Conservation (phyloP, 2,888 invertebrate species). For the Drosophila helvetica region DNA sequence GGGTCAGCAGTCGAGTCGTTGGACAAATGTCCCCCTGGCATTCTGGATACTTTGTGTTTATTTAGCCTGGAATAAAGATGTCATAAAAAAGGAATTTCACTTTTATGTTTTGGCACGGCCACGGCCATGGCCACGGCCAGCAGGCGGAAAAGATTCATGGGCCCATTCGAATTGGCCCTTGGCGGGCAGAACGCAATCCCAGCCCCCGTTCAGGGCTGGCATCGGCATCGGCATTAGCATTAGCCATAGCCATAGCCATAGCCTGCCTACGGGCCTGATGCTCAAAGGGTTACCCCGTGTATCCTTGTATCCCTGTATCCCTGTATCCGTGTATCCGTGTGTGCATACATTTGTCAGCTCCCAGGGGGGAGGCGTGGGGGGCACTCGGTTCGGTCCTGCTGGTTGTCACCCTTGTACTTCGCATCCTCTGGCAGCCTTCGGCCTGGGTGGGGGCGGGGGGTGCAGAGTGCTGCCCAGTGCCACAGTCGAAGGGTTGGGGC, state of each 20-base stretch:
- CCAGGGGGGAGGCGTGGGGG: not conserved
- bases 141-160: conserved; percentile 72
- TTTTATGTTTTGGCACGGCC: conserved; percentile 74
- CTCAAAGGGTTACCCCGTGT: conserved; percentile 68
- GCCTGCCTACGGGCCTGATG: conserved; percentile 55
- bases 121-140: conserved; percentile 34
- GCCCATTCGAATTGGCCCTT: conserved; percentile 65
- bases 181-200: conserved; percentile 8
- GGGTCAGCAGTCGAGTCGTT: conserved; percentile 22
- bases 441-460: too few relatives aligned
- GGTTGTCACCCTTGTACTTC: conserved; percentile 72
- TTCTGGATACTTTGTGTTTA: conserved; percentile 76
- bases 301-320: not conserved
- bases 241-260: conserved; percentile 49
- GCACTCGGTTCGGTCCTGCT: conserved; percentile 24
- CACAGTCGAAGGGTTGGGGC: conserved; percentile 1
- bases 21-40: conserved; percentile 70
- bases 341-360: conserved; percentile 66
- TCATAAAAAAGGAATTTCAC: conserved; percentile 82
- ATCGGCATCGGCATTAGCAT: conserved; percentile 49
- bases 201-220: conserved; percentile 26
- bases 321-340: not conserved
- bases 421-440: not conserved
- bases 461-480: too few relatives aligned
- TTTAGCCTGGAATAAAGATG: conserved; percentile 76